Percentiles rank a stretch among this genome's conserved stretches.
phyloP scores from a whole-genome alignment of 1,140 invertebrate genomes.

The Yoshiicerus persimilis region DNA sequence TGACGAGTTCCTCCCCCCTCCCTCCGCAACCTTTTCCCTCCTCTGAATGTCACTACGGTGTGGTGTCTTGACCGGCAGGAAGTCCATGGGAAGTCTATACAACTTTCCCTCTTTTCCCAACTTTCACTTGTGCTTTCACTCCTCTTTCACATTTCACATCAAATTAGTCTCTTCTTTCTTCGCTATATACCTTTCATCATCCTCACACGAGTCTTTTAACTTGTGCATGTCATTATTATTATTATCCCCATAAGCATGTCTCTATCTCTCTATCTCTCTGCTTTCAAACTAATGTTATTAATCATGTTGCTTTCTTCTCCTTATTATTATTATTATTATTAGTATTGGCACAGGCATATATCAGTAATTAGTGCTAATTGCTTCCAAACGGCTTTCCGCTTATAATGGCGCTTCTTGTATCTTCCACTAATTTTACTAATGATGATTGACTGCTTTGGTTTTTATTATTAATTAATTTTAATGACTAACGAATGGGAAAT shows the following conservation, averaged over 20 bases:
- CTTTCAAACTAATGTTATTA: neutral
- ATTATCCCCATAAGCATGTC: too few species aligned
- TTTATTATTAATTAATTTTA: too few species aligned
- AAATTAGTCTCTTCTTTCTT: constrained; percentile 24
- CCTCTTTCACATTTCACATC: constrained; percentile 20
- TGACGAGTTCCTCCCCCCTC: constrained; percentile 31
- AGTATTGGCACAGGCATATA: neutral
- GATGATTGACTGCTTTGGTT: too few species aligned
- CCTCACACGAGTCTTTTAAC: neutral
- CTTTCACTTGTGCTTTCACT: constrained; percentile 29
- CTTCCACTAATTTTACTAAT: neutral
- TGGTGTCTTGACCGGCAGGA: constrained; percentile 13
- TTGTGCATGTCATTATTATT: neutral
- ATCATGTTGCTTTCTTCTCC: neutral
- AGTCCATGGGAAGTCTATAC: neutral
- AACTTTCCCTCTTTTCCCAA: constrained; percentile 35
- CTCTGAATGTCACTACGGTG: neutral
- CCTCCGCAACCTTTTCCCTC: neutral
- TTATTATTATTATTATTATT: neutral
- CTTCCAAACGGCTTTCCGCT: neutral
- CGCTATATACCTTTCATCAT: constrained; percentile 5
- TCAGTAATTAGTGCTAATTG: neutral
- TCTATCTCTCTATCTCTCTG: too few species aligned
- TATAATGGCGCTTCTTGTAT: neutral
- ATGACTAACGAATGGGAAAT: too few species aligned